These are phyloP conservation scores for Heloderma charlesbogerti DNA, from an alignment of 2,113 vertebrate species.

Conservation along the genomic window DNA sequence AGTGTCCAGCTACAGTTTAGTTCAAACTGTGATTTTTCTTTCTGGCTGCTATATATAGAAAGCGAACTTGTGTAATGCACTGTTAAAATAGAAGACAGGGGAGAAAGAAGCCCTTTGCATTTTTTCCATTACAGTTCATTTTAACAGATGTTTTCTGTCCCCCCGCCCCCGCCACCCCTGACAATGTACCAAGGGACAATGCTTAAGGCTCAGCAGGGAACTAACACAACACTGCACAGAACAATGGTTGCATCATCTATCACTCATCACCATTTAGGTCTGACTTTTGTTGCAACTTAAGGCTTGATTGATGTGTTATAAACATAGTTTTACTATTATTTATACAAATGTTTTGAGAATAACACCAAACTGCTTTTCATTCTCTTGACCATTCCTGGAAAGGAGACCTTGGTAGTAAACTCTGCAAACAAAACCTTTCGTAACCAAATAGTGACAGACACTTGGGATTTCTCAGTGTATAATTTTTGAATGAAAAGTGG, in stretches of 20 bases:
- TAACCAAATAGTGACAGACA: background rate
- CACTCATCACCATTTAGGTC: conserved; percentile 11
- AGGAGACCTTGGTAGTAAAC: background rate
- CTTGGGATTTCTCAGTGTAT: background rate
- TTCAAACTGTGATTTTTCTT: conserved; percentile 6
- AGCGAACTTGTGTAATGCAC: conserved; percentile 50
- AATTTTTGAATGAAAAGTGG: conserved; percentile 1
- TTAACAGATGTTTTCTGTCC: conserved; percentile 70
- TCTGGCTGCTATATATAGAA: conserved; percentile 66
- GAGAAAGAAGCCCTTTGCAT: conserved; percentile 61
- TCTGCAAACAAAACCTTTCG: conserved; percentile 16
- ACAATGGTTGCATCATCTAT: background rate
- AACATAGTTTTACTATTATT: background rate
- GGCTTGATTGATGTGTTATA: background rate
- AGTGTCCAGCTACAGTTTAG: background rate
- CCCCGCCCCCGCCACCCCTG: conserved; percentile 27
- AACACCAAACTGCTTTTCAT: background rate
- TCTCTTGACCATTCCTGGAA: conserved; percentile 17
- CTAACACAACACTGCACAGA: background rate
- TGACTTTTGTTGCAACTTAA: conserved; percentile 18
- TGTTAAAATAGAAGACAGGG: conserved; percentile 47
- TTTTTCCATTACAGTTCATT: conserved; percentile 78
- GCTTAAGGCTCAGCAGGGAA: conserved; percentile 26
- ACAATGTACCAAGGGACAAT: conserved; percentile 19
- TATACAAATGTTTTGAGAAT: conserved; percentile 1